Base-by-base conservation (phyloP, 2,888 invertebrate species). In the Lypha dubia region DNA sequence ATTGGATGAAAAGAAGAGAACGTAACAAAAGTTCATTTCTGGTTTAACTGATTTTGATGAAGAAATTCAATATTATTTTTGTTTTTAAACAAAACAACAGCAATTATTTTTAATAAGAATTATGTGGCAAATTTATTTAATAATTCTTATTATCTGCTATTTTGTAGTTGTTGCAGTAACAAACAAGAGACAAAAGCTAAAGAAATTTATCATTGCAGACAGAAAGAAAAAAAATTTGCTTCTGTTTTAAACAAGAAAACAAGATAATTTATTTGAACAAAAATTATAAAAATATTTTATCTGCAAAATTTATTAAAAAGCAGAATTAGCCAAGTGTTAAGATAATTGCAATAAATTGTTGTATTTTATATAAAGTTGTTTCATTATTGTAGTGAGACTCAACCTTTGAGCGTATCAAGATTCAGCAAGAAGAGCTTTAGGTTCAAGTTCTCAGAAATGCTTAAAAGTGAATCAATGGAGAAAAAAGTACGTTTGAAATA, bases 1-100 rank as follows among this genome's bases (percentile, higher is more conserved):
- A 58, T 38, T 60, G 24, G n/a, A 24, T 49, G 3, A 49, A 67
- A 35, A 67, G 53, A 46, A 20, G 53, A 46, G 15, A 38, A 15
- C 15, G 32, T 41, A 53, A 62, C 20, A 70, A 44, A 53, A 79
- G 15, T 32, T 70, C 6, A 35, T 56, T 71, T 44, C 62, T 79
- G 15, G 20, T 62, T 79, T 44, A 70, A 32, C 11, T 35, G 24
- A 71, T 79, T 65, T 46, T 49, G 58, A 46, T 46, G 35, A 35
- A 58, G 56, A 70, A 70, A 53, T 51, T 53, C 38, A 51, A 53
- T 20, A 56, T 9, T 8, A n/a, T n/a, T n/a, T n/a, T n/a, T n/a
- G n/a, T 28, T 28, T 5, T 28, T 28, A 28, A 28, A 28, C 2
- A 2, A 28, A n/a, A 20, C 5, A 8, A 20, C 17, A 32, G 44